phyloP scores from a whole-genome alignment of 2,888 invertebrate species.

The Eupeodes latifasciatus region DNA sequence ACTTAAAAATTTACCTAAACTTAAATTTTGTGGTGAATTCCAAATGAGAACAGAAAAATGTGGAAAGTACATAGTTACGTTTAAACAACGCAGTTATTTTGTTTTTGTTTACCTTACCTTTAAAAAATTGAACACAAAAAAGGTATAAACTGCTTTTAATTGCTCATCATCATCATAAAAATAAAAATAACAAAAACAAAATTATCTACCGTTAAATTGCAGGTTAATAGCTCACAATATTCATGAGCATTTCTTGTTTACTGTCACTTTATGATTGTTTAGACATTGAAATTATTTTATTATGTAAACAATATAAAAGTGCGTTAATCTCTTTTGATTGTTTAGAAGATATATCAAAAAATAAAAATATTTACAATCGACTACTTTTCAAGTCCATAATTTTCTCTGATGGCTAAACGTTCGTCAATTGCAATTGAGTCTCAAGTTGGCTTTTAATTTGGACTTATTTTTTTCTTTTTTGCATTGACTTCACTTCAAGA shows the following conservation, averaged over 20 bases:
- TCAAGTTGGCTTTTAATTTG: constrained; percentile 24
- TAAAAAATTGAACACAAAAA: too few species aligned
- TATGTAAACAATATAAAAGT: constrained; percentile 21
- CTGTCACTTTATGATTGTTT: constrained; percentile 16
- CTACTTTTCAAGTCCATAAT: constrained; percentile 21
- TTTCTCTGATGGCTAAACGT: neutral
- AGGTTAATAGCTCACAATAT: constrained; percentile 35
- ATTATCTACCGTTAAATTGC: constrained; percentile 13
- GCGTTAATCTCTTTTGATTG: neutral
- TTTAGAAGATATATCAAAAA: neutral
- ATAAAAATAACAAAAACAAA: neutral
- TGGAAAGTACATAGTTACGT: too few species aligned
- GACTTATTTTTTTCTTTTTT: neutral
- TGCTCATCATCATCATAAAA: neutral
- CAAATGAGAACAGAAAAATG: too few species aligned
- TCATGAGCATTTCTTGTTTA: constrained; percentile 78
- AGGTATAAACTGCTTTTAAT: too few species aligned
- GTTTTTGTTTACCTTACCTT: too few species aligned
- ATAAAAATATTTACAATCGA: neutral
- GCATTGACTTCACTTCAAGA: constrained; percentile 8
- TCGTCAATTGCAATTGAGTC: neutral
- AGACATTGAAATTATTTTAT: neutral
- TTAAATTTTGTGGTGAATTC: too few species aligned
- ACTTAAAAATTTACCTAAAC: too few species aligned
- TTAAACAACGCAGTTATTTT: too few species aligned